Percentiles rank a stretch among this genome's conserved stretches.
Evolutionary conservation across 2,797 vertebrate genomes (phyloP).

Genomic region (Ctenopoma kingsleyae): DNA sequence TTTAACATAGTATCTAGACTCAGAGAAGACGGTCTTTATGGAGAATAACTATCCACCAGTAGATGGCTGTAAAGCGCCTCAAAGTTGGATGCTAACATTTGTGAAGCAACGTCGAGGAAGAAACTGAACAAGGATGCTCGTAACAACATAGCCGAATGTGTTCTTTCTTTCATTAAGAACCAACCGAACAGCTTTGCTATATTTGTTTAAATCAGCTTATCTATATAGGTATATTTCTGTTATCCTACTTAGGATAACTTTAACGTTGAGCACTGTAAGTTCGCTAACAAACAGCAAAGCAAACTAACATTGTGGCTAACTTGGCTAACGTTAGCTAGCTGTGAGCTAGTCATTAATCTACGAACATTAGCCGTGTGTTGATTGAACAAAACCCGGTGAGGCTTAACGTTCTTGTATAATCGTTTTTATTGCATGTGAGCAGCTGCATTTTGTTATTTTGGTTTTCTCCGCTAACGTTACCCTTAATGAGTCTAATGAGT

Average conservation of each 20-base stretch:
- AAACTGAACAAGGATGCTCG: background rate
- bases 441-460: background rate
- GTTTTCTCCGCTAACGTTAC: slow-evolving; percentile 7
- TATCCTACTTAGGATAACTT: background rate
- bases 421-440: too few relatives aligned
- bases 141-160: background rate
- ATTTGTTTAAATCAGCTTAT: background rate
- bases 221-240: background rate
- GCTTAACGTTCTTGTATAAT: too few relatives aligned
- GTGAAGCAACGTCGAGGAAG: background rate
- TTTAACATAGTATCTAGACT: too few relatives aligned
- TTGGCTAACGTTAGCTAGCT: slow-evolving; percentile 2
- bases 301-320: background rate
- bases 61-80: slow-evolving; percentile 37
- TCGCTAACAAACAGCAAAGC: too few relatives aligned
- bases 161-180: fast-evolving
- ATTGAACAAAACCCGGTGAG: background rate
- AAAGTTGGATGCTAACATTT: background rate
- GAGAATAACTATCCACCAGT: background rate
- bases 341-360: slow-evolving; percentile 8
- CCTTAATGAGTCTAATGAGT: background rate
- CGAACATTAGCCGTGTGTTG: background rate
- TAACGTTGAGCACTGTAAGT: background rate
- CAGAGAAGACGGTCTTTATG: too few relatives aligned
- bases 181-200: fast-evolving